These are phyloP conservation scores for Promerops cafer DNA, from an alignment of 2,113 vertebrate genomes.

Conservation along the genomic window DNA sequence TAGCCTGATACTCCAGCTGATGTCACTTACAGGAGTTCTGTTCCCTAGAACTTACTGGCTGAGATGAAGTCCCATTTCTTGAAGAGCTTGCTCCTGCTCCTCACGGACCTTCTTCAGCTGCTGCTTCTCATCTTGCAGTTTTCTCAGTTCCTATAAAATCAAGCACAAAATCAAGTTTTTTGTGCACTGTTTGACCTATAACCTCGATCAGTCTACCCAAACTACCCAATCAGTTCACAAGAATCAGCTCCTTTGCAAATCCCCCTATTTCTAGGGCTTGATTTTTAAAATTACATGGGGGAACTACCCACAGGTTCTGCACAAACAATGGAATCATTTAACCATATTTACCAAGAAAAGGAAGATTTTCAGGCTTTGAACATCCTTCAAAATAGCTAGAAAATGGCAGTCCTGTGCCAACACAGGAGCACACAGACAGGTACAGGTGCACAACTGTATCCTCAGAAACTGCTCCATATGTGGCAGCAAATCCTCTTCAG, in stretches of 20 bases:
- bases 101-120: conserved; percentile 85
- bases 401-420: not conserved
- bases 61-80: conserved; percentile 97
- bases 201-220: not conserved
- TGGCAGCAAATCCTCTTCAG: not conserved
- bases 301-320: not conserved
- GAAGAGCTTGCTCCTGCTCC: conserved; percentile 93
- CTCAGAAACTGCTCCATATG: not conserved
- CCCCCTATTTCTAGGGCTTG: not conserved
- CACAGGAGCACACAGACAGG: fast-evolving
- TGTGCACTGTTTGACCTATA: not conserved
- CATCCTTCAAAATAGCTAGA: not conserved
- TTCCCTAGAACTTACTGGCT: conserved; percentile 84
- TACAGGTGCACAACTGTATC: not conserved
- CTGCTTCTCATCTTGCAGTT: conserved; percentile 86
- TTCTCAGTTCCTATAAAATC: conserved; percentile 81
- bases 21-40: not conserved
- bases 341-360: not conserved
- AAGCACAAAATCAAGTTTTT: not conserved
- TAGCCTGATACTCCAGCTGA: not conserved
- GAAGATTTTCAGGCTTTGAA: not conserved
- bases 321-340: not conserved
- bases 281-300: not conserved
- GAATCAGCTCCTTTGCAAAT: not conserved
- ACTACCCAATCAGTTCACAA: not conserved